phyloP scores from a whole-genome alignment of 2,888 invertebrate genomes.

The Hylaea fasciaria region DNA sequence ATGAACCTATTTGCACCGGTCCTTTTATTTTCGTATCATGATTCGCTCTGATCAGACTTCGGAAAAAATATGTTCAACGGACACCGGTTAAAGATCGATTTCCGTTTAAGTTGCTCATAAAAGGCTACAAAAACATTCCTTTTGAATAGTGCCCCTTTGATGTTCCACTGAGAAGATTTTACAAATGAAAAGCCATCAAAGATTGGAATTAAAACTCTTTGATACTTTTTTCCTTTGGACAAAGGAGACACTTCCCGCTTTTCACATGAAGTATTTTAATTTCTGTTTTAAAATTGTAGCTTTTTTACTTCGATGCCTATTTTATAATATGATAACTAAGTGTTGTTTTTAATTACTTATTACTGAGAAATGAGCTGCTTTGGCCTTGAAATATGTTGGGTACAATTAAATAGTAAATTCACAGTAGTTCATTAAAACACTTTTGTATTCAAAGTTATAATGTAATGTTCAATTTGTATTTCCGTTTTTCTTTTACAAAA shows the following conservation, averaged over 20 bases:
- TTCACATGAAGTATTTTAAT: conserved; percentile 4
- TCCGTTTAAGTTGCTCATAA: conserved; percentile 21
- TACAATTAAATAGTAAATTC: too few relatives aligned
- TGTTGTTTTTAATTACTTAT: too few relatives aligned
- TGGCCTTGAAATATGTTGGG: too few relatives aligned
- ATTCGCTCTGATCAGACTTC: conserved; percentile 7
- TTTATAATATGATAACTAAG: not conserved
- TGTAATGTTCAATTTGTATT: too few relatives aligned
- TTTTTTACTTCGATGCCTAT: not conserved
- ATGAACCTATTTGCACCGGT: conserved; percentile 21
- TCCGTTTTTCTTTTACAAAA: too few relatives aligned
- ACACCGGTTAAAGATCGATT: conserved; percentile 16
- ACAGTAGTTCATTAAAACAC: too few relatives aligned
- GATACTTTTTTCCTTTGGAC: conserved; percentile 23
- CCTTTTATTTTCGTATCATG: conserved; percentile 18
- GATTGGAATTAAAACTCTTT: conserved; percentile 33
- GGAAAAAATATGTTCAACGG: conserved; percentile 14
- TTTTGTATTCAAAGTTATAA: too few relatives aligned
- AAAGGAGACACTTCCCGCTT: conserved; percentile 9
- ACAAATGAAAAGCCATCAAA: conserved; percentile 33
- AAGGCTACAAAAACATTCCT: conserved; percentile 28
- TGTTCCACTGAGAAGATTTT: conserved; percentile 28
- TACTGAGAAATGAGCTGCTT: too few relatives aligned
- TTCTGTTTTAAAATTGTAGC: conserved; percentile 9
- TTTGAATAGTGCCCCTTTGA: conserved; percentile 33